Conservation (phyloP, 2,113 vertebrate genomes). For the Okapia johnstoni region DNA sequence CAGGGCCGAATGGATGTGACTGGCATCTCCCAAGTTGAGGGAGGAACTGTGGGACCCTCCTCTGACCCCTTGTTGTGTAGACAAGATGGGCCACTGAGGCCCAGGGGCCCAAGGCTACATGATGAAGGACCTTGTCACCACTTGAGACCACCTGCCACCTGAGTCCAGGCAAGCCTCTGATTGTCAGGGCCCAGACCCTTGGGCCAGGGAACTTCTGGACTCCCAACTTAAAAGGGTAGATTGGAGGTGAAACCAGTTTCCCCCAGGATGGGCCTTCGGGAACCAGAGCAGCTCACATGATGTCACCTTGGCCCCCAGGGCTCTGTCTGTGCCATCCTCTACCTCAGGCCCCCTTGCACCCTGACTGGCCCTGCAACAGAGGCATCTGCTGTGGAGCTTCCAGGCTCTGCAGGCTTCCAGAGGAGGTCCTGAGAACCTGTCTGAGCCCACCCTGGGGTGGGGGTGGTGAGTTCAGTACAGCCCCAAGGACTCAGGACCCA, state of each 20-base stretch:
- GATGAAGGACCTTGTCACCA: neutral
- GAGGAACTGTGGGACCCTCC: neutral
- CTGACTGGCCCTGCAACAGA: constrained; percentile 79
- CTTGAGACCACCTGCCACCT: neutral
- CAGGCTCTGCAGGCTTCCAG: neutral
- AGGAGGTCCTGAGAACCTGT: fast-evolving
- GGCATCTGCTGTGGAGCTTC: neutral
- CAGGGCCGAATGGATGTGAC: neutral
- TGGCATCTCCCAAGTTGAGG: neutral
- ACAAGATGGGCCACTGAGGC: neutral
- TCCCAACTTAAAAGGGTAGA: neutral
- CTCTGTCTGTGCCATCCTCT: constrained; percentile 72
- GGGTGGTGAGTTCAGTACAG: neutral
- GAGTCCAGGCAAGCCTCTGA: neutral
- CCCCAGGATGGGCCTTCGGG: neutral
- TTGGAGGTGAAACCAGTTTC: neutral
- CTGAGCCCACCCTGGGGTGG: neutral
- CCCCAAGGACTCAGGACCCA: fast-evolving
- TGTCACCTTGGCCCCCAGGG: constrained; percentile 77
- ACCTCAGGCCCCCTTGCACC: constrained; percentile 61
- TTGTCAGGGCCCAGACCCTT: neutral
- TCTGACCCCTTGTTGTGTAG: neutral
- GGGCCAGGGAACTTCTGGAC: neutral
- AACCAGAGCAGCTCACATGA: fast-evolving
- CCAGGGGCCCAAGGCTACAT: neutral